phyloP scores from a whole-genome alignment of 2,797 vertebrate species.

The Dicrostonyx torquatus region DNA sequence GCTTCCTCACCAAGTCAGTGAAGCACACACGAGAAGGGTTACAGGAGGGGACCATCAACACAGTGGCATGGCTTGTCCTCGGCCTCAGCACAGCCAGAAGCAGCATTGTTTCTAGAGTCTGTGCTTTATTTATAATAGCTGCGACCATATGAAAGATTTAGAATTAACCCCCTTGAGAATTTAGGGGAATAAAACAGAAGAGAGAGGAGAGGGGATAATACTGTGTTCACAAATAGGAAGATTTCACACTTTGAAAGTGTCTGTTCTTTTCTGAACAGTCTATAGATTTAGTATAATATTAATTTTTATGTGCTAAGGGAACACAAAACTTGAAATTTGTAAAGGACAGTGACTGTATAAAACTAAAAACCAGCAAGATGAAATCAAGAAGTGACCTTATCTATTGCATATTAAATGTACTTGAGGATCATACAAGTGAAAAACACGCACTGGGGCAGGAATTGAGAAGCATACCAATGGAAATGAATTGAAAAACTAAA shows the following conservation, averaged over 20 bases:
- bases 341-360: not conserved
- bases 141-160: not conserved
- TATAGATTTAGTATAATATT: not conserved
- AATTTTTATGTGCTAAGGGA: not conserved
- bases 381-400: slow-evolving; percentile 27
- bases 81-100: not conserved
- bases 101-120: not conserved
- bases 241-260: not conserved
- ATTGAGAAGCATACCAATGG: not conserved
- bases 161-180: not conserved
- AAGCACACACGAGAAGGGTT: not conserved
- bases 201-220: not conserved
- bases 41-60: not conserved
- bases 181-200: not conserved
- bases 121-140: not conserved
- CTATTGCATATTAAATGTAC: not conserved
- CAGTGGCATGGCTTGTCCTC: not conserved
- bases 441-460: not conserved
- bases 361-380: slow-evolving; percentile 9
- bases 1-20: slow-evolving; percentile 31
- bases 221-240: not conserved
- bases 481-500: not conserved
- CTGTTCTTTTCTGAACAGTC: not conserved
- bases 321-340: slow-evolving; percentile 37
- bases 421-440: slow-evolving; percentile 20